Percentiles rank a stretch among this genome's conserved stretches.
Conservation (phyloP, 2,888 invertebrate species). For the Leptinotarsa tumamoca region DNA sequence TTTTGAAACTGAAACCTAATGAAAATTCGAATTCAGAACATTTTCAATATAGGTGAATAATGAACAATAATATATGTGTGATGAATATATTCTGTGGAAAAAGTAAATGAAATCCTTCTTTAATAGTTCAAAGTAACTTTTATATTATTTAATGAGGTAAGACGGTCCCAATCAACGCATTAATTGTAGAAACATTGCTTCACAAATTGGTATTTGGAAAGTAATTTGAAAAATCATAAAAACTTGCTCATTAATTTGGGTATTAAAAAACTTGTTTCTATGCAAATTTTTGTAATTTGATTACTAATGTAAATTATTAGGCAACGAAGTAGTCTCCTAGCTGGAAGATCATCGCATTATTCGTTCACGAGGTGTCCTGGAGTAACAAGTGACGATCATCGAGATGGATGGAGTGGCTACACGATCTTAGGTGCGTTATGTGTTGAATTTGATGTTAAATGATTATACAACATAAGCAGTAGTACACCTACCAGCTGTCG, state of each 20-base stretch:
- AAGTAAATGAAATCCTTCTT: not conserved
- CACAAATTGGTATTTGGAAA: constrained; percentile 19
- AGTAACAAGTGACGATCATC: not conserved
- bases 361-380: not conserved
- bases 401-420: not conserved
- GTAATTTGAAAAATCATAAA: constrained; percentile 18
- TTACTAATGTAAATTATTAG: constrained; percentile 10
- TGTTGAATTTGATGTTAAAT: not conserved
- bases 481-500: too few relatives aligned
- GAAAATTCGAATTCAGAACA: too few relatives aligned
- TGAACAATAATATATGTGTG: too few relatives aligned
- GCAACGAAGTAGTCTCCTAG: not conserved
- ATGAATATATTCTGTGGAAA: not conserved
- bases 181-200: constrained; percentile 18
- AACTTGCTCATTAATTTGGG: constrained; percentile 11
- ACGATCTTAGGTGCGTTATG: not conserved
- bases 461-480: too few relatives aligned
- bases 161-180: constrained; percentile 1
- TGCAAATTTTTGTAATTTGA: constrained; percentile 18
- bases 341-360: constrained; percentile 9
- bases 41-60: too few relatives aligned
- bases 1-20: too few relatives aligned
- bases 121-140: not conserved
- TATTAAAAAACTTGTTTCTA: constrained; percentile 21
- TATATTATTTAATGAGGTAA: not conserved